A percentile compares a stretch with the other conserved stretches of the same genome.
phyloP scores from a whole-genome alignment of 2,113 vertebrate species.

The Ondatra zibethicus region DNA sequence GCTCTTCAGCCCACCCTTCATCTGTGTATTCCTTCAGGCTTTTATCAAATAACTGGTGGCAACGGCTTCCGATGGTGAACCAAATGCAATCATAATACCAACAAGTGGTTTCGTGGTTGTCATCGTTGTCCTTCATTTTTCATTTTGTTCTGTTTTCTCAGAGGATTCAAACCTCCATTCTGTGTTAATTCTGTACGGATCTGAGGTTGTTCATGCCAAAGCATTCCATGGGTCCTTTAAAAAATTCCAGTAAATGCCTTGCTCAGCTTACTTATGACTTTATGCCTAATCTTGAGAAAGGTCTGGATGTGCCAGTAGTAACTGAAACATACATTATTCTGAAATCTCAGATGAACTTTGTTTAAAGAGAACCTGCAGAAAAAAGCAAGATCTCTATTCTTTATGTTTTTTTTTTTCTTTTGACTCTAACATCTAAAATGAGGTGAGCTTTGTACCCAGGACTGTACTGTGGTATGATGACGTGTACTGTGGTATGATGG shows the following conservation, averaged over 20 bases:
- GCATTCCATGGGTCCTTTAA: background rate
- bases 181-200: background rate
- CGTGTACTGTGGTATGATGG: background rate
- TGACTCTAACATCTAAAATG: background rate
- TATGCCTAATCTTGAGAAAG: background rate
- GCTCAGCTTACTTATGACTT: constrained; percentile 33
- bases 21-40: background rate
- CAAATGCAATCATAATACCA: background rate
- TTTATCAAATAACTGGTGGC: background rate
- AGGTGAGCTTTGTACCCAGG: background rate
- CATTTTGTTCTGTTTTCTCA: background rate
- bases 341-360: constrained; percentile 30
- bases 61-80: background rate
- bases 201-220: background rate
- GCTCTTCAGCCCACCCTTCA: background rate
- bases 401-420: background rate
- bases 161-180: background rate
- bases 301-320: constrained; percentile 41
- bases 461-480: background rate
- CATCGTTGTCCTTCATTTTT: background rate
- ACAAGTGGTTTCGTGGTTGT: background rate
- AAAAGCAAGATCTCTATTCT: background rate
- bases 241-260: constrained; percentile 50
- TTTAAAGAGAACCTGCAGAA: constrained; percentile 33
- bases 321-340: constrained; percentile 33